A percentile compares a stretch with the other conserved stretches of the same genome.
phyloP scores from a whole-genome alignment of 2,113 vertebrate genomes.

The Tragelaphus buxtoni region DNA sequence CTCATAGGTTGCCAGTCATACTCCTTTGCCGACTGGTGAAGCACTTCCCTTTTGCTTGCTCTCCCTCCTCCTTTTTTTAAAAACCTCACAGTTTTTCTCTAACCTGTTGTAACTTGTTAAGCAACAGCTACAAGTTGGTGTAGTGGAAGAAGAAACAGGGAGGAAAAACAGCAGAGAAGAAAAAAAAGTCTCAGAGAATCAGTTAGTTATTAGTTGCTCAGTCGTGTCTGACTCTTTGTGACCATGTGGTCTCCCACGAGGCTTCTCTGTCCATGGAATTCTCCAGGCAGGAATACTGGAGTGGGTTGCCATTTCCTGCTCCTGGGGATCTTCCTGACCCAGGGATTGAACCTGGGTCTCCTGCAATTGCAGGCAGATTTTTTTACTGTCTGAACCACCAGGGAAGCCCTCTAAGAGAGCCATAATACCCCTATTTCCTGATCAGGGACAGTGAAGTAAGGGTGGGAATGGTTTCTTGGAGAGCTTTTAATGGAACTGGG shows the following conservation, averaged over 20 bases:
- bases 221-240: not conserved
- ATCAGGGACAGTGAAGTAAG: not conserved
- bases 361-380: not conserved
- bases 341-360: not conserved
- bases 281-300: not conserved
- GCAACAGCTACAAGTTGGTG: not conserved
- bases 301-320: not conserved
- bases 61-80: not conserved
- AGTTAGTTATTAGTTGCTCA: not conserved
- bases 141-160: not conserved
- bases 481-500: constrained; percentile 30
- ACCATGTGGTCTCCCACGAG: not conserved
- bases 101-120: constrained; percentile 3
- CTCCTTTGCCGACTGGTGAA: constrained; percentile 40
- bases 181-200: not conserved
- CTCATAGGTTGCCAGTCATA: not conserved
- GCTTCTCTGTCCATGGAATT: not conserved
- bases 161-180: not conserved
- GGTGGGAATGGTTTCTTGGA: not conserved
- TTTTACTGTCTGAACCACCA: not conserved
- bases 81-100: not conserved
- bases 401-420: not conserved
- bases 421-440: not conserved
- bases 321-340: not conserved
- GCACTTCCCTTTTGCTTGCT: constrained; percentile 54